A percentile compares a stretch with the other conserved stretches of the same genome.
phyloP scores from a whole-genome alignment of 2,888 invertebrate genomes.

The Andrena trimmerana region DNA sequence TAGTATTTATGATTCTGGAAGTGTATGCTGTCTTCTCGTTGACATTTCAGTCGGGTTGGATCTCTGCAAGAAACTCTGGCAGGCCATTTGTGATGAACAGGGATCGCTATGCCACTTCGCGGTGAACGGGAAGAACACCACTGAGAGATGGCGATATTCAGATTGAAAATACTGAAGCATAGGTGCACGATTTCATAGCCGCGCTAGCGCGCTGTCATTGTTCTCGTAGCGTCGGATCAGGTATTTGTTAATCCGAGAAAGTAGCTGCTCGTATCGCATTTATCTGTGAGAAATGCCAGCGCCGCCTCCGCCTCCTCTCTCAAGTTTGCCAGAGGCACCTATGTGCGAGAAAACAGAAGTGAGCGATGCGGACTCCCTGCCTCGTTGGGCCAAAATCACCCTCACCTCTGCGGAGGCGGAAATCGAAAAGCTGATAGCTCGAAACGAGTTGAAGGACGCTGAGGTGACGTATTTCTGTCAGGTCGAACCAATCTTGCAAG shows the following conservation, averaged over 20 bases:
- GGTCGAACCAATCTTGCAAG: conserved; percentile 83
- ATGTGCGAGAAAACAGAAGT: conserved; percentile 78
- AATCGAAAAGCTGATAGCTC: conserved; percentile 81
- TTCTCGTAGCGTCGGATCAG: conserved; percentile 25
- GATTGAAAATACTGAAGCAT: conserved; percentile 44
- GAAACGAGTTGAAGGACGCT: conserved; percentile 83
- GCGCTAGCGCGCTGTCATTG: conserved; percentile 11
- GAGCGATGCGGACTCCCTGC: conserved; percentile 77
- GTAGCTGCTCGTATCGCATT: conserved; percentile 34
- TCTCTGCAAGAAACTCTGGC: not conserved
- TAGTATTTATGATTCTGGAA: not conserved
- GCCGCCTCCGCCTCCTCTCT: conserved; percentile 78
- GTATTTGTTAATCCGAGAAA: conserved; percentile 49
- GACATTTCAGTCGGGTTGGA: conserved; percentile 40
- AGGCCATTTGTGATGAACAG: conserved; percentile 34
- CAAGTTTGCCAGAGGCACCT: conserved; percentile 77
- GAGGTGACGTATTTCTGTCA: conserved; percentile 83
- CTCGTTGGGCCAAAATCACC: conserved; percentile 83
- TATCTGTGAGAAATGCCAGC: conserved; percentile 71
- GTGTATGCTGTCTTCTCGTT: conserved; percentile 8
- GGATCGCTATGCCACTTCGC: conserved; percentile 9
- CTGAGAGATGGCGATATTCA: conserved; percentile 59
- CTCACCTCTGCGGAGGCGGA: conserved; percentile 82
- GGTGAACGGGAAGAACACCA: conserved; percentile 24
- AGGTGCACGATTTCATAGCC: conserved; percentile 55